Conservation (phyloP, 2,888 invertebrate species). For the Trachelus iudaicus region DNA sequence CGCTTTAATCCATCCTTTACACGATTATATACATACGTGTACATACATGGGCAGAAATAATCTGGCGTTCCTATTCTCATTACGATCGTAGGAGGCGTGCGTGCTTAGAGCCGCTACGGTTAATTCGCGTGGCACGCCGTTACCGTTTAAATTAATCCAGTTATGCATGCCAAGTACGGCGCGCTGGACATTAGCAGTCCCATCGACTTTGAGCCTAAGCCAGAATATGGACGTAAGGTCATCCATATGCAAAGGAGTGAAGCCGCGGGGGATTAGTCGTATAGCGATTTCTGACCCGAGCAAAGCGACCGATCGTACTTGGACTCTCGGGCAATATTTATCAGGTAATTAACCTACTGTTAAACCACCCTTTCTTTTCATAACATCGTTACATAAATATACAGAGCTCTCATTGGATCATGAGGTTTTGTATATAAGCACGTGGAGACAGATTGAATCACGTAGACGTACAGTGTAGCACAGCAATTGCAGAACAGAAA, state of each 20-base stretch:
- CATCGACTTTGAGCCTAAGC: slow-evolving; percentile 38
- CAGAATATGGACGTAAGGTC: slow-evolving; percentile 49
- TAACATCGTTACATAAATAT: not conserved
- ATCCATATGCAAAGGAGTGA: slow-evolving; percentile 51
- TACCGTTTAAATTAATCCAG: slow-evolving; percentile 58
- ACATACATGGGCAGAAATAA: not conserved
- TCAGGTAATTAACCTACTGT: not conserved
- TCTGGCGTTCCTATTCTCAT: not conserved
- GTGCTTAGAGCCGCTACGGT: not conserved
- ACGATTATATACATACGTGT: not conserved
- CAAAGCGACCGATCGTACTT: not conserved
- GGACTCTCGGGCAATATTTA: not conserved
- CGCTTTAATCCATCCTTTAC: slow-evolving; percentile 7
- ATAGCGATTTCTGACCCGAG: slow-evolving; percentile 5
- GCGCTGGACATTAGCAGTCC: slow-evolving; percentile 41
- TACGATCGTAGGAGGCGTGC: not conserved
- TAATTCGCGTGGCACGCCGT: slow-evolving; percentile 4
- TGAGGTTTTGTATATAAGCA: not conserved
- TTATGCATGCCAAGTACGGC: slow-evolving; percentile 49
- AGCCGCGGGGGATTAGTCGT: slow-evolving; percentile 45
- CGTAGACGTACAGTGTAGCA: not conserved
- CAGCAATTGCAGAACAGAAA: not conserved
- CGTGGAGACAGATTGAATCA: not conserved
- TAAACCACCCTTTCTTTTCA: not conserved
- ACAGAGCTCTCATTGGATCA: not conserved